A percentile compares a stretch with the other conserved stretches of the same genome.
phyloP scores from a whole-genome alignment of 2,113 vertebrate genomes.

The Cavia porcellus region DNA sequence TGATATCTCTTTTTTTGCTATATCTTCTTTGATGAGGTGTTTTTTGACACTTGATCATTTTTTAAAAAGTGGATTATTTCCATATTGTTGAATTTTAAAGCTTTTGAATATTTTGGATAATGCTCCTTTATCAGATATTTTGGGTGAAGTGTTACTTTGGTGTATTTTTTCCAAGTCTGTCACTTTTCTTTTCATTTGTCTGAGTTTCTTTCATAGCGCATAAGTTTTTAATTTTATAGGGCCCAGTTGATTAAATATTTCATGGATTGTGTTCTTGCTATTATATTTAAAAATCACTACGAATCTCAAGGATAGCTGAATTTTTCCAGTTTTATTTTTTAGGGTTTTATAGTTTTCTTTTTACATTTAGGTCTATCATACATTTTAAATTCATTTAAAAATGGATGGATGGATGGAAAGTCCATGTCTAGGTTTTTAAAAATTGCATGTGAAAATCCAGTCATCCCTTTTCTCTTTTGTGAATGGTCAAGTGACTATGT shows the following conservation, averaged over 20 bases:
- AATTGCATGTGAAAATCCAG: background rate
- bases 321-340: conserved; percentile 15
- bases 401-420: background rate
- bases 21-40: conserved; percentile 6
- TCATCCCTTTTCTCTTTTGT: conserved; percentile 20
- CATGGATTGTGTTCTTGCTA: background rate
- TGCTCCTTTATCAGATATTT: background rate
- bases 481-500: background rate
- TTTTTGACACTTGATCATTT: background rate
- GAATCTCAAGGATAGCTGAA: background rate
- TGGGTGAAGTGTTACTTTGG: background rate
- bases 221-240: conserved; percentile 39
- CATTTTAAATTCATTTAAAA: background rate
- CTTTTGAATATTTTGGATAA: conserved; percentile 23
- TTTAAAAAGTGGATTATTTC: background rate
- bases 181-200: conserved; percentile 6
- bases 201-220: background rate
- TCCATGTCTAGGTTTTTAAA: background rate
- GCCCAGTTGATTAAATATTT: background rate
- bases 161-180: conserved; percentile 36
- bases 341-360: background rate
- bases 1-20: background rate
- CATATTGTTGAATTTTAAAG: conserved; percentile 49
- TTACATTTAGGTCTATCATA: background rate
- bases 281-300: background rate